A percentile compares a stretch with the other conserved stretches of the same genome.
Evolutionary conservation across 2,888 invertebrate genomes (phyloP).

Genomic region (Seira musarum): DNA sequence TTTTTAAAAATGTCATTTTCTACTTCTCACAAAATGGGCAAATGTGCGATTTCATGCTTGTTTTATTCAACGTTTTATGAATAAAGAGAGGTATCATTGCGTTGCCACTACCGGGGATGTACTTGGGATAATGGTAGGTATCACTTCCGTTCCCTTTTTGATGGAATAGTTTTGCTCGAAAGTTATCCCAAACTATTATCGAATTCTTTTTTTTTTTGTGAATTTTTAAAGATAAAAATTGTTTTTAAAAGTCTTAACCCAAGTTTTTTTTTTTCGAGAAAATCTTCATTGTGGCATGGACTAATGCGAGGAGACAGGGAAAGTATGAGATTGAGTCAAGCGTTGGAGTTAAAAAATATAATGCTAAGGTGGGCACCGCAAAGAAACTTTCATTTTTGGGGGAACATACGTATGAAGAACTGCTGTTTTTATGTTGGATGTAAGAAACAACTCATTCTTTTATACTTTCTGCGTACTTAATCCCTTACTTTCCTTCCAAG

Average conservation of each 20-base stretch:
- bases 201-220: too few relatives aligned
- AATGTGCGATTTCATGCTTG: too few relatives aligned
- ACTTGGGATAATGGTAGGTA: too few relatives aligned
- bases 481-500: constrained; percentile 55
- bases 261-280: neutral
- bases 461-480: constrained; percentile 44
- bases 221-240: neutral
- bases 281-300: neutral
- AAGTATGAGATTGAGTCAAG: constrained; percentile 36
- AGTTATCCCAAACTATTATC: too few relatives aligned
- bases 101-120: too few relatives aligned
- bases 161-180: too few relatives aligned
- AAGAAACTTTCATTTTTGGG: constrained; percentile 1
- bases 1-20: too few relatives aligned
- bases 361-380: constrained; percentile 1
- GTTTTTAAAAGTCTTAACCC: neutral
- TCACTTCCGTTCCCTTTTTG: too few relatives aligned
- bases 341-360: constrained; percentile 30
- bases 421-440: neutral
- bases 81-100: too few relatives aligned
- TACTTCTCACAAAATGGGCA: too few relatives aligned
- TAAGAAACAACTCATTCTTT: constrained; percentile 41
- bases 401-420: neutral
- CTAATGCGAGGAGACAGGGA: constrained; percentile 16
- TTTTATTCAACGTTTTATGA: too few relatives aligned